These are phyloP conservation scores for Remorina albescens DNA, from an alignment of 2,797 vertebrate genomes.

Conservation along the genomic window DNA sequence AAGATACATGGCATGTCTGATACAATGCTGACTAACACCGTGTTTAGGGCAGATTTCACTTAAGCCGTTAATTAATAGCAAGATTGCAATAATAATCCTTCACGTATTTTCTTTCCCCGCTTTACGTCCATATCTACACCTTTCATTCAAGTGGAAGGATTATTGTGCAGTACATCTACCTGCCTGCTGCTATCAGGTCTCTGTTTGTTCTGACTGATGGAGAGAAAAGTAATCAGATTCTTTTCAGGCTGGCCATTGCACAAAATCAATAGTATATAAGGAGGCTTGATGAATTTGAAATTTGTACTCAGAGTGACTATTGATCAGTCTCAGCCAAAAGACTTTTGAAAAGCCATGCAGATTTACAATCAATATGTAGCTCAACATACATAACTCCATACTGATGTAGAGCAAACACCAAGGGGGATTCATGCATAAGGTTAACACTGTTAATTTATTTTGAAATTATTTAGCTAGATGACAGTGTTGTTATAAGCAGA, in stretches of 20 bases:
- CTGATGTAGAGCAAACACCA: slow-evolving; percentile 23
- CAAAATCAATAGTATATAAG: slow-evolving; percentile 87
- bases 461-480: not conserved
- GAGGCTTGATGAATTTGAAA: slow-evolving; percentile 84
- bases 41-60: not conserved
- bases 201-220: slow-evolving; percentile 66
- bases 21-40: not conserved
- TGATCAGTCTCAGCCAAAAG: slow-evolving; percentile 78
- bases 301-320: slow-evolving; percentile 81
- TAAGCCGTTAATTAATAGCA: too few relatives aligned
- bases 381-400: slow-evolving; percentile 56
- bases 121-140: not conserved
- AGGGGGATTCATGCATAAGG: slow-evolving; percentile 22
- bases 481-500: slow-evolving; percentile 7
- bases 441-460: slow-evolving; percentile 1
- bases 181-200: slow-evolving; percentile 36
- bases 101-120: not conserved
- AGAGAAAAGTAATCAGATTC: slow-evolving; percentile 74
- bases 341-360: slow-evolving; percentile 69
- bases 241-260: slow-evolving; percentile 71
- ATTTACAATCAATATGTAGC: slow-evolving; percentile 68
- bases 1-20: not conserved
- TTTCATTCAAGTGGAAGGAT: slow-evolving; percentile 20
- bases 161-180: slow-evolving; percentile 25
- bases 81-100: too few relatives aligned